A percentile compares a stretch with the other conserved stretches of the same genome.
These are phyloP conservation scores for Escarpia spicata DNA, from an alignment of 2,888 invertebrate species.

Conservation along the genomic window DNA sequence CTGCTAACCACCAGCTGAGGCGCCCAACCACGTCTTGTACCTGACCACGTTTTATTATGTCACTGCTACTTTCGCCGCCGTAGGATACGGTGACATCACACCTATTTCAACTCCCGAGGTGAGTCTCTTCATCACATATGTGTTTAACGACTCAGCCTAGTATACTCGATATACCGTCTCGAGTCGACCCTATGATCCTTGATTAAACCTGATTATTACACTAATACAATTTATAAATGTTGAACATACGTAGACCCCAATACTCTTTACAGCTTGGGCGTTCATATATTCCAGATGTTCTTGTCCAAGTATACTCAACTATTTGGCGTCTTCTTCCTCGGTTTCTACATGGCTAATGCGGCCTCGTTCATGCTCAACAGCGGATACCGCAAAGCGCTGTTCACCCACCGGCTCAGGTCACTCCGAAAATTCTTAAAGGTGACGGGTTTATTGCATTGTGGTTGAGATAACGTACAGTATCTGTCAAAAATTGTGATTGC, in stretches of 20 bases:
- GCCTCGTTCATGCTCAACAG: slow-evolving; percentile 31
- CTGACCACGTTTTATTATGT: slow-evolving; percentile 42
- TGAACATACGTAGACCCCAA: too few relatives aligned
- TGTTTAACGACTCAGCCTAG: too few relatives aligned
- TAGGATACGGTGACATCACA: slow-evolving; percentile 44
- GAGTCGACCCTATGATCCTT: too few relatives aligned
- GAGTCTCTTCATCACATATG: neutral
- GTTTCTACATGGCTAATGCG: slow-evolving; percentile 44
- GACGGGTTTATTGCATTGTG: neutral
- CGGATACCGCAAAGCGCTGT: too few relatives aligned
- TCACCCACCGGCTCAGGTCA: too few relatives aligned
- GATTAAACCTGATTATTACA: too few relatives aligned
- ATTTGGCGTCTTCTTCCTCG: slow-evolving; percentile 43
- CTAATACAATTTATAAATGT: too few relatives aligned
- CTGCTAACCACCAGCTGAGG: neutral
- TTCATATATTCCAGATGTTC: slow-evolving; percentile 30
- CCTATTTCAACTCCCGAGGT: slow-evolving; percentile 34
- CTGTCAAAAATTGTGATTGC: too few relatives aligned
- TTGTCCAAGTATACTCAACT: slow-evolving; percentile 37
- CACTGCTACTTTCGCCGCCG: slow-evolving; percentile 37
- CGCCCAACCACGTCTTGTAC: slow-evolving; percentile 17
- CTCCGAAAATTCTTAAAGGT: slow-evolving; percentile 33
- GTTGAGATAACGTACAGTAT: neutral
- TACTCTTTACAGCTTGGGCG: too few relatives aligned
- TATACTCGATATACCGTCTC: too few relatives aligned